These are phyloP conservation scores for Epistrophe eligans DNA, from an alignment of 2,888 invertebrate genomes.

Conservation along the genomic window DNA sequence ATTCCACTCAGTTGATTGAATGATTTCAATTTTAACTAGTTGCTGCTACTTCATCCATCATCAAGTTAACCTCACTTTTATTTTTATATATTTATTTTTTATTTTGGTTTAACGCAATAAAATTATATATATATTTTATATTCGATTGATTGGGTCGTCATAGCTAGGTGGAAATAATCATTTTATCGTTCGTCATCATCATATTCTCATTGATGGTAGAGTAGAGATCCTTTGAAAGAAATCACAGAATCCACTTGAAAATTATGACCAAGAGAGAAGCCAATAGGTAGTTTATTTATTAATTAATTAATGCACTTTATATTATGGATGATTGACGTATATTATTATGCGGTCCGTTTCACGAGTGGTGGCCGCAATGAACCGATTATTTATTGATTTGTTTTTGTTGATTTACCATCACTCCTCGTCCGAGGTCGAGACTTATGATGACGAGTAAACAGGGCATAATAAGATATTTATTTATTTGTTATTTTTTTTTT, in stretches of 20 bases:
- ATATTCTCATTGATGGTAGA: not conserved
- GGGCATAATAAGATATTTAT: too few species aligned
- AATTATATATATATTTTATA: slow-evolving; percentile 23
- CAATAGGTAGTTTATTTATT: slow-evolving; percentile 59
- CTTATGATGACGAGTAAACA: too few species aligned
- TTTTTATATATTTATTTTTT: not conserved
- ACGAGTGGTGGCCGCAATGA: slow-evolving; percentile 38
- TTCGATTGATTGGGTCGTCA: not conserved
- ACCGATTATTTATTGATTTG: slow-evolving; percentile 14
- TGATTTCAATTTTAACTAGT: slow-evolving; percentile 43
- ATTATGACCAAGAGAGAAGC: not conserved
- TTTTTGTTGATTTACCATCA: slow-evolving; percentile 36
- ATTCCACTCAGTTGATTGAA: slow-evolving; percentile 53
- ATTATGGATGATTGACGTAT: slow-evolving; percentile 60
- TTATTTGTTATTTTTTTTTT: too few species aligned
- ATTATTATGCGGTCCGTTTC: slow-evolving; percentile 65
- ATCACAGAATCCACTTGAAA: slow-evolving; percentile 52
- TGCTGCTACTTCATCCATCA: not conserved
- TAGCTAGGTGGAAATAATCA: too few species aligned
- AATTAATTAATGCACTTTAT: slow-evolving; percentile 71
- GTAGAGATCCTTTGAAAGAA: slow-evolving; percentile 37
- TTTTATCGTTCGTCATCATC: slow-evolving; percentile 15
- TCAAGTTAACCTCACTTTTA: slow-evolving; percentile 28
- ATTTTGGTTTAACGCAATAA: not conserved
- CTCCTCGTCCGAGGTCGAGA: not conserved